Base-by-base conservation (phyloP, 2,113 vertebrate genomes). In the Opisthocomus hoazin region DNA sequence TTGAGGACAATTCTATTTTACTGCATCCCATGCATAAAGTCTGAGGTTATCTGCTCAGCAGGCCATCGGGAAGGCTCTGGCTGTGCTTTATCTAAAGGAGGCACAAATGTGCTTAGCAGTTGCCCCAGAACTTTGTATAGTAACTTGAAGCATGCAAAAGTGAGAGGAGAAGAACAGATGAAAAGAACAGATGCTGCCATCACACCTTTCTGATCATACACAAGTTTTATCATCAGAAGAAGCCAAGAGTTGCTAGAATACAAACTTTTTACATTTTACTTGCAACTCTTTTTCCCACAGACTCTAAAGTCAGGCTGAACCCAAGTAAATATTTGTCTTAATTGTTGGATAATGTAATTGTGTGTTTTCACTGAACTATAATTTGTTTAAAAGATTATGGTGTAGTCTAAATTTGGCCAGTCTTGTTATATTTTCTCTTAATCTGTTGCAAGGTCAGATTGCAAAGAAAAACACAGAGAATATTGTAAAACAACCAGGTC, bases 31-130 rank as follows among this genome's bases (percentile, higher is more conserved):
- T 89, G 82, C 91, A 91, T 41, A 39, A 94, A 92, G 24, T 88
- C 87, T 94, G 95, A 91, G 91, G 87, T 87, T 84, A 84, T 96
- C 88, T 96, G 71, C 95, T 93, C 81, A 92, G 94, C 50, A 93
- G 92, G 93, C 65, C 89, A 43, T 77, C 18, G 32, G 57, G 46
- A 63, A 66, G 71, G 83, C 89, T 96, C 89, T 5, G 54, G 69
- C 65, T 83, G 80, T 65, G 53, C 65, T 95, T 87, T 90, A 80
- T 50, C 50, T 26, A 80, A 80, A 92, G 2, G 92, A 97, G 95
- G 92, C 92, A 97, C 57, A 32, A 82, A 53, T 18, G 36, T 66
- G 58, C 86, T 85, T 68, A 94, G 90, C 58, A 87, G 82, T 73
- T 83, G 46, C 39, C 41, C 56, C 57, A 65, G 29, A 88, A 57